Percentiles rank a stretch among this genome's conserved stretches.
Evolutionary conservation across 2,113 vertebrate genomes (phyloP).

Genomic region (Heterotis niloticus): DNA sequence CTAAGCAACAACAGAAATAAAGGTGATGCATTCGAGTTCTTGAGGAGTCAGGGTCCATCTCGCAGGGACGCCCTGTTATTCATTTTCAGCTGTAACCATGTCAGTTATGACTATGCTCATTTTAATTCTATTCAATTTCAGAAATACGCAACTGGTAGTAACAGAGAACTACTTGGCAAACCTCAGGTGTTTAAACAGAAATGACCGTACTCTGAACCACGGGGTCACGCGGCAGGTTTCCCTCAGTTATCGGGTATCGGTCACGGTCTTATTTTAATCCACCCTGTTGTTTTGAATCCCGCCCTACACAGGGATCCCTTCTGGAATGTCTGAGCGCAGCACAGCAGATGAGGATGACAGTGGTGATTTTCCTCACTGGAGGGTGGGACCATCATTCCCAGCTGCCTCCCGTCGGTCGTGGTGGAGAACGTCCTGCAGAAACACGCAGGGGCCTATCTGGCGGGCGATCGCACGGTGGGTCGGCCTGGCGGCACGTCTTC

Average conservation of each 20-base stretch:
- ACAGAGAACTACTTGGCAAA: not conserved
- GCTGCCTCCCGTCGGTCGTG: not conserved
- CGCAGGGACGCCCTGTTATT: no score
- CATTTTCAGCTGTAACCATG: no score
- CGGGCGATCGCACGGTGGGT: constrained; percentile 19
- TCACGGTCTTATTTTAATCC: constrained; percentile 10
- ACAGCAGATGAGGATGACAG: constrained; percentile 5
- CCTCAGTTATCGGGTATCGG: not conserved
- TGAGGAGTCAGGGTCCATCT: no score
- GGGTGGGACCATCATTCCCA: not conserved
- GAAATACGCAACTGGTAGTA: not conserved
- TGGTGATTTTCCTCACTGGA: not conserved
- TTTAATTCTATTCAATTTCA: no score
- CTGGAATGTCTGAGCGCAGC: constrained; percentile 13
- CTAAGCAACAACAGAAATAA: no score
- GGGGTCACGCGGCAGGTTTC: not conserved
- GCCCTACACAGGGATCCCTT: constrained; percentile 5
- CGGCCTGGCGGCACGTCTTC: not conserved
- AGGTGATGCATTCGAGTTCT: no score
- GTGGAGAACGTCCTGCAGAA: not conserved
- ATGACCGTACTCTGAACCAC: not conserved
- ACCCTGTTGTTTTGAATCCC: constrained; percentile 7
- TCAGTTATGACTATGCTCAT: no score
- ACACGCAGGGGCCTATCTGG: not conserved
- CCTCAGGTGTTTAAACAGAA: not conserved